Evolutionary conservation across 1,140 invertebrate species (phyloP).

Genomic region (Lucilia sericata): DNA sequence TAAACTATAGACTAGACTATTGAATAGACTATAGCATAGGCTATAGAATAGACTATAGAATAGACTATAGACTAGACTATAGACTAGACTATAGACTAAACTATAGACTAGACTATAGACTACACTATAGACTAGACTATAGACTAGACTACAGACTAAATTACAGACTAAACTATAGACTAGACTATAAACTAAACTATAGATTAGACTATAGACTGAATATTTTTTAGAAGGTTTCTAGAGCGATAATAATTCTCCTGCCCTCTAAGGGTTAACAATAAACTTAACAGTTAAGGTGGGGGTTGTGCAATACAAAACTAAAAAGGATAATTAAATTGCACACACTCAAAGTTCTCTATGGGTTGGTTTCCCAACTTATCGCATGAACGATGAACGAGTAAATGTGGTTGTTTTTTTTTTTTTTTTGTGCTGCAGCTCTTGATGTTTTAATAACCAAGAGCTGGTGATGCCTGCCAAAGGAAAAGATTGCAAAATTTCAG

Average conservation of each 20-base stretch:
- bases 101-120: no score
- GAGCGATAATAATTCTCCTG: neutral
- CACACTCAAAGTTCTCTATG: neutral
- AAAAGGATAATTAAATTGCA: conserved; percentile 2
- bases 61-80: no score
- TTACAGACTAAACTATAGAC: no score
- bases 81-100: no score
- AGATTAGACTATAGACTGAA: no score
- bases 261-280: neutral
- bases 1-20: no score
- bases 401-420: neutral
- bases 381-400: neutral
- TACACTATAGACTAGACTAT: no score
- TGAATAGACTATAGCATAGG: no score
- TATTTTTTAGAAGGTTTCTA: neutral
- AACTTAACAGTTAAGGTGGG: neutral
- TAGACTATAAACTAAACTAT: no score
- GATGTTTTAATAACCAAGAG: no score
- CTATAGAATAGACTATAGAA: no score
- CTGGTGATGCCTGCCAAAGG: neutral
- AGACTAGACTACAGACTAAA: no score
- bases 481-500: neutral
- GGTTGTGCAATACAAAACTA: neutral
- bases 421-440: neutral
- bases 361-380: neutral